Evolutionary conservation across 2,888 invertebrate species (phyloP).

Genomic region (Pristionchus mayeri): DNA sequence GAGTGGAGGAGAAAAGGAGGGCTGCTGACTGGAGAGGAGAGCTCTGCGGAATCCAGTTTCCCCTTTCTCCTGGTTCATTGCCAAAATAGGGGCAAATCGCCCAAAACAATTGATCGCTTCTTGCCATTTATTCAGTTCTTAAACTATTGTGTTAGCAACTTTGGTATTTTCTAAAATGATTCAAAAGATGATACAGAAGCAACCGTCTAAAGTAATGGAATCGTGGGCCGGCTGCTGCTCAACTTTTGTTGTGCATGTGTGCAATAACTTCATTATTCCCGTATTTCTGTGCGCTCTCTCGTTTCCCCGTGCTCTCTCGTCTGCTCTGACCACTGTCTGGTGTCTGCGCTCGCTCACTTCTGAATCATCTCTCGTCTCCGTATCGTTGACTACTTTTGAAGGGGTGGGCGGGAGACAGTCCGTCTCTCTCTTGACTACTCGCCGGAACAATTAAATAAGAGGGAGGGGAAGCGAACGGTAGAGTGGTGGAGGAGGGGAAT

Average conservation of each 20-base stretch:
- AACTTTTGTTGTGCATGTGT: not conserved
- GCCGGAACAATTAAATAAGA: constrained; percentile 39
- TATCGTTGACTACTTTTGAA: constrained; percentile 33
- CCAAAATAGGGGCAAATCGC: too few species aligned
- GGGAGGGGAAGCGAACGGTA: not conserved
- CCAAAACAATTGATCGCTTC: too few species aligned
- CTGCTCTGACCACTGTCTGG: too few species aligned
- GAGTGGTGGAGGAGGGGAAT: not conserved
- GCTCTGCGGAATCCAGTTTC: not conserved
- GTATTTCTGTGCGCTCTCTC: not conserved
- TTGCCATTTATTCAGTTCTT: too few species aligned
- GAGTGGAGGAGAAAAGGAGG: not conserved
- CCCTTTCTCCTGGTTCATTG: not conserved
- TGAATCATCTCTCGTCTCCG: not conserved
- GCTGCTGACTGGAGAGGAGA: constrained; percentile 15
- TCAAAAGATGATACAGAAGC: too few species aligned
- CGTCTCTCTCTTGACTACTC: not conserved
- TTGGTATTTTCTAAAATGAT: too few species aligned
- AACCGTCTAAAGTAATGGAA: too few species aligned
- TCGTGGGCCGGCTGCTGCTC: not conserved
- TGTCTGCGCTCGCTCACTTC: not conserved
- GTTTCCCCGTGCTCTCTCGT: not conserved
- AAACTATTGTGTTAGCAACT: too few species aligned
- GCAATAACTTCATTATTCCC: constrained; percentile 31
- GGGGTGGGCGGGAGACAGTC: not conserved